Evolutionary conservation across 1,140 invertebrate species (phyloP), one percentile per base, ranked within the genome.

Genomic region (Calephelis virginiensis): DNA sequence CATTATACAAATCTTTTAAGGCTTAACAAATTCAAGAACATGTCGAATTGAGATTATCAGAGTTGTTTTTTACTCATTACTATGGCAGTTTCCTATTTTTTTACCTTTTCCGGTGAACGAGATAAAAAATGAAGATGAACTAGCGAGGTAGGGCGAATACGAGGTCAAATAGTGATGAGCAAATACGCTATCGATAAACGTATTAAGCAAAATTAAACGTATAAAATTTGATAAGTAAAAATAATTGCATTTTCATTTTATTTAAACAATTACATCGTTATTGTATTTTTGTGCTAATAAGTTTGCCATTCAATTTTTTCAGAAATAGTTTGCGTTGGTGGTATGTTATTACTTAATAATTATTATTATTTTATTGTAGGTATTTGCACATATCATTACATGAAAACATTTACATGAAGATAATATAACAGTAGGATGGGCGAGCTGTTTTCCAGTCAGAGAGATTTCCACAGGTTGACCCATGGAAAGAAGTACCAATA

Each of bases 111-210:
- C 82, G 83, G 72, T 82, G 79, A 85, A 85, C 83, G 83, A 86
- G 82, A 87, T 86, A 90, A 90, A 90, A 90, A 87, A 88, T 89
- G 85, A 87, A 90, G 87, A 90, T 89, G 85, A 90, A 90, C 83
- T 83, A 85, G 76, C 82, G 83, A 87, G 85, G 83, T 86, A 80
- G 81, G 83, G 86, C 89, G 87, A 90, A 89, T 90, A 89, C 84
- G 85, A 75, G 78, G 78, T 80, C 74, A 75, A 60, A 28, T 82
- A 90, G 83, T 71, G 81, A 68, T 73, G 83, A 61, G 56, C 50
- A 37, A 28, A 38, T 61, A 13, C 38, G 40, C 53, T 75, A 71
- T 75, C 72, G 69, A 72, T 75, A 69, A 63, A 40, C 40, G 8
- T 43, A 28, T 28, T 28, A 28, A 28, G 5, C 28, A 28, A 28